phyloP scores from a whole-genome alignment of 2,113 vertebrate genomes.

The Psephotus haematonotus region DNA sequence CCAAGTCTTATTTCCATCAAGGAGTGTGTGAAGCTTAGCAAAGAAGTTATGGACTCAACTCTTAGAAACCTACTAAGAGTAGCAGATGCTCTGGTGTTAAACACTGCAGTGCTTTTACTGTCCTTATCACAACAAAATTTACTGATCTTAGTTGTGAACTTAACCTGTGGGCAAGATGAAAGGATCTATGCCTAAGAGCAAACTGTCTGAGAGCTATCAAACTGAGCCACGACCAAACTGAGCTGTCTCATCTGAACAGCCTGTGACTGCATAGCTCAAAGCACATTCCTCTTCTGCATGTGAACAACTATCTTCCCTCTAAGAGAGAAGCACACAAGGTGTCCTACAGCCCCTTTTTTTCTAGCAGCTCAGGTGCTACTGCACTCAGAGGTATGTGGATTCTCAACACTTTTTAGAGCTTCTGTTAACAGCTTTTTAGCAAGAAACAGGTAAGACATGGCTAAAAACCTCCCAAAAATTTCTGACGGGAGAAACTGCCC shows the following conservation, averaged over 20 bases:
- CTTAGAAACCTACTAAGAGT: neutral
- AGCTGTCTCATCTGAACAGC: neutral
- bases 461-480: neutral
- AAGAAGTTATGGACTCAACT: neutral
- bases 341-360: neutral
- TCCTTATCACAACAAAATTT: neutral
- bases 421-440: neutral
- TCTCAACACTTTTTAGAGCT: neutral
- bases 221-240: neutral
- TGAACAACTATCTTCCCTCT: neutral
- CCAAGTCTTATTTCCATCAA: neutral
- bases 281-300: neutral
- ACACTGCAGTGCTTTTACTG: neutral
- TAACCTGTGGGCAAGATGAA: neutral
- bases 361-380: neutral
- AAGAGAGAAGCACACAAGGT: neutral
- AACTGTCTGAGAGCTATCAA: neutral
- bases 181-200: neutral
- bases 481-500: neutral
- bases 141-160: neutral
- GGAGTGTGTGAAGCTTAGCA: neutral
- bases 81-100: neutral
- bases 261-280: neutral
- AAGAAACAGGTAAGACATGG: neutral
- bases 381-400: neutral